Evolutionary conservation across 2,888 invertebrate species (phyloP).

Genomic region (Neoascia interrupta): DNA sequence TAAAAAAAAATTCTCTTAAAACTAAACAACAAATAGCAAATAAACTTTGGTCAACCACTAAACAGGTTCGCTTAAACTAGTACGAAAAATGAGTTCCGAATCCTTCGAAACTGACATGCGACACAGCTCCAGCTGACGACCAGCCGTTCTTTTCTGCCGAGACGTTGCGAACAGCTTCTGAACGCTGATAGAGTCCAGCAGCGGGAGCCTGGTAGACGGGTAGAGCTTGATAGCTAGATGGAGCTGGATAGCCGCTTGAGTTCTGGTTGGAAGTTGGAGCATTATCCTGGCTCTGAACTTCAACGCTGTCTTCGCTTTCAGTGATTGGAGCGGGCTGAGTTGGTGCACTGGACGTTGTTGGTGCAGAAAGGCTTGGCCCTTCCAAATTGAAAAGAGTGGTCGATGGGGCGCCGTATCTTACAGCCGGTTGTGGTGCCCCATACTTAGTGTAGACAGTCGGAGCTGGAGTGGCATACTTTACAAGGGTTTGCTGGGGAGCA

Average conservation of each 20-base stretch:
- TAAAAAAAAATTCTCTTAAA: constrained; percentile 24
- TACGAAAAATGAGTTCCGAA: constrained; percentile 84
- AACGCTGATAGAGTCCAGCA: too few relatives aligned
- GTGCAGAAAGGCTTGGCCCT: too few relatives aligned
- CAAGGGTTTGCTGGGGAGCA: too few relatives aligned
- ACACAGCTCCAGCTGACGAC: constrained; percentile 83
- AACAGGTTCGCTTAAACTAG: constrained; percentile 74
- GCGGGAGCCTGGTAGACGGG: constrained; percentile 11
- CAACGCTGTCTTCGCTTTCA: constrained; percentile 30
- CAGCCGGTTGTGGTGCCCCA: too few relatives aligned
- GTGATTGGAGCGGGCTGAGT: background rate
- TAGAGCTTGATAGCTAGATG: constrained; percentile 14
- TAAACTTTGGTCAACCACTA: background rate
- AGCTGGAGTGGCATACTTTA: too few relatives aligned
- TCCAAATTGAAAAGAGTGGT: too few relatives aligned
- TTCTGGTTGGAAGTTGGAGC: background rate
- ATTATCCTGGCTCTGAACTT: constrained; percentile 5
- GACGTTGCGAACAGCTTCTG: constrained; percentile 25
- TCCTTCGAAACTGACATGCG: constrained; percentile 84
- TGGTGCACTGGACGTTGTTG: too few relatives aligned
- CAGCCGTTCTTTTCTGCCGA: constrained; percentile 69
- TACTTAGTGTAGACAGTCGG: too few relatives aligned
- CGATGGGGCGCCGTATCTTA: too few relatives aligned
- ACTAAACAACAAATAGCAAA: constrained; percentile 24
- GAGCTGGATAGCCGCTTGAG: constrained; percentile 12